phyloP scores from a whole-genome alignment of 2,113 vertebrate species.

The Narcine bancroftii region DNA sequence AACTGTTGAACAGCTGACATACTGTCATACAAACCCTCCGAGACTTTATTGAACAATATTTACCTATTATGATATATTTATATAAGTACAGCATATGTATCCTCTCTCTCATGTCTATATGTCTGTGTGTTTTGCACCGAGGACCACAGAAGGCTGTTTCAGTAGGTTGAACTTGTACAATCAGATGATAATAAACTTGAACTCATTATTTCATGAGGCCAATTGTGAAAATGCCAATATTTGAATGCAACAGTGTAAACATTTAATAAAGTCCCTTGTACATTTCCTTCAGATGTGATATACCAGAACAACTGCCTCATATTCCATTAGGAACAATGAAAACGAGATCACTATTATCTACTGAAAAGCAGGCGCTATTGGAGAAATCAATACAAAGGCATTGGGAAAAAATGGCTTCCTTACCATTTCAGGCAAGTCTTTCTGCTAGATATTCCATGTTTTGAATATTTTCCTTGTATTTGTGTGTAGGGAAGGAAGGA shows the following conservation, averaged over 20 bases:
- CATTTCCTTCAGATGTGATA: neutral
- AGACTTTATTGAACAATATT: too few relatives aligned
- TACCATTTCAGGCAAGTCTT: slow-evolving; percentile 19
- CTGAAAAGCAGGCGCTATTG: slow-evolving; percentile 6
- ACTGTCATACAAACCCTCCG: too few relatives aligned
- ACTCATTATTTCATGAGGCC: neutral
- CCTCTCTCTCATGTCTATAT: too few relatives aligned
- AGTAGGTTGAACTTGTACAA: too few relatives aligned
- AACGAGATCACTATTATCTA: neutral
- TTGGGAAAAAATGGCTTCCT: neutral
- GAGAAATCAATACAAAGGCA: neutral
- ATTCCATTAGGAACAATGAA: slow-evolving; percentile 14
- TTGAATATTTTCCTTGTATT: neutral
- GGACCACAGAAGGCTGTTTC: too few relatives aligned
- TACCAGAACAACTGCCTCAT: slow-evolving; percentile 17
- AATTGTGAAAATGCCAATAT: neutral
- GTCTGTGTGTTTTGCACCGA: too few relatives aligned
- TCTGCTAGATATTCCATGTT: neutral
- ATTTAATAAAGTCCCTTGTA: neutral
- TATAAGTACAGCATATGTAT: too few relatives aligned
- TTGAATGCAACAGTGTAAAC: neutral
- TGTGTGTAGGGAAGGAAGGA: too few relatives aligned
- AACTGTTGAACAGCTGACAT: too few relatives aligned
- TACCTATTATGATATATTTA: too few relatives aligned
- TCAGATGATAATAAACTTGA: too few relatives aligned